Percentiles rank a stretch among this genome's conserved stretches.
These are phyloP conservation scores for Thunnus maccoyii DNA, from an alignment of 2,113 vertebrate species.

Conservation along the genomic window DNA sequence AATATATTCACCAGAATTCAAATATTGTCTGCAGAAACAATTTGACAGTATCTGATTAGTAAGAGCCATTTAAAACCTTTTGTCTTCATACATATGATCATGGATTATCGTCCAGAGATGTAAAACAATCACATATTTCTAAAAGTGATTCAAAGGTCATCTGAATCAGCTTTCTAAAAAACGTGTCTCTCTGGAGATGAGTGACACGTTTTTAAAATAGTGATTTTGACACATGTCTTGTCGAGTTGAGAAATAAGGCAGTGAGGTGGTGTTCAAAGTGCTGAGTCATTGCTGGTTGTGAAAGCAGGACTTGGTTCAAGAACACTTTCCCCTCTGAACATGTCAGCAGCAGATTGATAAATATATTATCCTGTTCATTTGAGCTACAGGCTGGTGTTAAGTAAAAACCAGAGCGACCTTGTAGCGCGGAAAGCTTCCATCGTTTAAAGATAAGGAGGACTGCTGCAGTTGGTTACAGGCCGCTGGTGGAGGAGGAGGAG, in stretches of 20 bases:
- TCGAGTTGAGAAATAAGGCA: conserved; percentile 18
- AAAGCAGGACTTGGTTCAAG: conserved; percentile 51
- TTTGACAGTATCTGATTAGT: neutral
- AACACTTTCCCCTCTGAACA: conserved; percentile 10
- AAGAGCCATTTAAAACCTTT: neutral
- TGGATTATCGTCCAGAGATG: neutral
- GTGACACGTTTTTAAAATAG: conserved; percentile 3
- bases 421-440: neutral
- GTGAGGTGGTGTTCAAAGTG: conserved; percentile 32
- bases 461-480: neutral
- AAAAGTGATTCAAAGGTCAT: conserved; percentile 6
- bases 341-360: conserved; percentile 34
- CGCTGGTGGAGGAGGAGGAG: too few species aligned
- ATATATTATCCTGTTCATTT: conserved; percentile 16
- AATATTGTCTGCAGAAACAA: neutral
- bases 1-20: neutral
- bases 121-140: neutral
- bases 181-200: neutral
- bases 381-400: neutral
- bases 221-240: conserved; percentile 11
- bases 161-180: neutral
- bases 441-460: conserved; percentile 17
- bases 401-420: conserved; percentile 1
- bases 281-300: conserved; percentile 50
- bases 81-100: neutral